Base-by-base conservation (phyloP, 2,113 vertebrate genomes). In the Xiphophorus maculatus region DNA sequence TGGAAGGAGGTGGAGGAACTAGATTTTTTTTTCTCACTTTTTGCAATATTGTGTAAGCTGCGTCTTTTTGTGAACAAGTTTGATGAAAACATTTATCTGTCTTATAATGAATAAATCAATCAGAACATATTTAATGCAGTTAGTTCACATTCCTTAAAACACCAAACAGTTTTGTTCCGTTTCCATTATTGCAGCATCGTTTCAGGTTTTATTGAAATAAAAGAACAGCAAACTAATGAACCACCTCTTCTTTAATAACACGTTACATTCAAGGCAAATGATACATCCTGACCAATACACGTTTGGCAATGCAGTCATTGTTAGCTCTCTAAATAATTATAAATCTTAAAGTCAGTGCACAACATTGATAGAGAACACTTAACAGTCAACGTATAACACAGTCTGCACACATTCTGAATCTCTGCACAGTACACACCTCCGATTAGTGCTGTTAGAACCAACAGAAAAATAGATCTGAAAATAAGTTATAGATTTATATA, bases 221-320 rank as follows among this genome's bases (percentile, higher is more conserved):
- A 14, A 61, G 7, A 79, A 32, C 69, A 71, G 28, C 63, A 33
- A 0, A 29, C 4, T 79, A 84, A 83, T 84, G 81, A 93, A 93
- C 87, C 87, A 90, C 37, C 71, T 82, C 70, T 87, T 87, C 42
- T 93, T 94, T 92, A 92, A 84, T 92, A 90, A 91, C 91, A 94
- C 91, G 87, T 91, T 93, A 94, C 93, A 95, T 94, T 94, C 93
- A 94, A 94, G 91, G 89, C 87, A 93, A 95, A 93, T 87, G 81
- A 92, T 86, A 91, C 90, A 90, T 92, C 91, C 88, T 92, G 73
- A 93, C 91, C 82, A 92, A 90, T 93, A 94, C 93, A 93, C 91
- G 87, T 83, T 89, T 88, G 87, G 83, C 89, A 92, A 92, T 92
- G 92, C 90, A 92, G 87, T 88, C 84, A 77, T 90, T 84, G 71